Evolutionary conservation across 2,888 invertebrate genomes (phyloP).

Genomic region (Tineola bisselliella): DNA sequence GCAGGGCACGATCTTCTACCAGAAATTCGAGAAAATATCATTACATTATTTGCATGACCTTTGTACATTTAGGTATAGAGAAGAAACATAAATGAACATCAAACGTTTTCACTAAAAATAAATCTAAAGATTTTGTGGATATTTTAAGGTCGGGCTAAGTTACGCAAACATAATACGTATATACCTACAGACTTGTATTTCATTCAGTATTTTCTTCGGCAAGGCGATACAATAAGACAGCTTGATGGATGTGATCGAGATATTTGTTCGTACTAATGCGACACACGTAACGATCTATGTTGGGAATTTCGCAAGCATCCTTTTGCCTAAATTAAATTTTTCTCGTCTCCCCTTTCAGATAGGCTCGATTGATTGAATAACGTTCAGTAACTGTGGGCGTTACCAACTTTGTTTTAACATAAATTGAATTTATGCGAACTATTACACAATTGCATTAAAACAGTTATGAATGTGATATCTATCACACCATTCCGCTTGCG

Average conservation of each 20-base stretch:
- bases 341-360: neutral
- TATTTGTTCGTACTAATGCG: slow-evolving; percentile 38
- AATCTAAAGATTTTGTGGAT: neutral
- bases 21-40: slow-evolving; percentile 41
- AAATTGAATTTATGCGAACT: slow-evolving; percentile 21
- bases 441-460: slow-evolving; percentile 40
- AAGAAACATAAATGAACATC: neutral
- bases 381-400: neutral
- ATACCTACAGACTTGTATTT: neutral
- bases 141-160: neutral
- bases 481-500: slow-evolving; percentile 29
- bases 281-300: slow-evolving; percentile 34
- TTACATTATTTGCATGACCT: slow-evolving; percentile 30
- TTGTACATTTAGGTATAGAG: neutral
- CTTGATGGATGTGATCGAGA: slow-evolving; percentile 52
- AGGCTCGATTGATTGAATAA: neutral
- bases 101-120: neutral
- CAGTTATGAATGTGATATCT: slow-evolving; percentile 33
- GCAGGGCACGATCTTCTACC: slow-evolving; percentile 46
- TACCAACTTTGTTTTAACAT: neutral
- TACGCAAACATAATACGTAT: neutral
- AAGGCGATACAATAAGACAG: slow-evolving; percentile 48
- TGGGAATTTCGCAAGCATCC: slow-evolving; percentile 6
- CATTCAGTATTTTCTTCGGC: slow-evolving; percentile 23
- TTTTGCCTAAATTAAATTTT: slow-evolving; percentile 13